These are phyloP conservation scores for Colossoma macropomum DNA, from an alignment of 2,113 vertebrate species.

Conservation along the genomic window DNA sequence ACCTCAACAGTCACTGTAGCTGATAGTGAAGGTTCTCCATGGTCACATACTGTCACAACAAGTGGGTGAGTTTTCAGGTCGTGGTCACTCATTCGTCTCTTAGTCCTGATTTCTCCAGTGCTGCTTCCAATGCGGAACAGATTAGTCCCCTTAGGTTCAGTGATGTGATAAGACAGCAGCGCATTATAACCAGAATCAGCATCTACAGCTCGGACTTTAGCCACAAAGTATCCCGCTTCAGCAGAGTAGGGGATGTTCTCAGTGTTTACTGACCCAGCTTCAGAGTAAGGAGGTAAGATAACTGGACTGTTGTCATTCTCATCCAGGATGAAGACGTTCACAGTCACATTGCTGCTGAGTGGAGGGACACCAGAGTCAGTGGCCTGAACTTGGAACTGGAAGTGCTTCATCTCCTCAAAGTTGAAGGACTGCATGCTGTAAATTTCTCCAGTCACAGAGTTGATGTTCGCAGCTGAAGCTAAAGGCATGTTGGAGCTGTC, in stretches of 20 bases:
- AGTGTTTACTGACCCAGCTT: constrained; percentile 72
- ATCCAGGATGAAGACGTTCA: constrained; percentile 48
- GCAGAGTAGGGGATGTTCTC: constrained; percentile 77
- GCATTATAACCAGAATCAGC: constrained; percentile 62
- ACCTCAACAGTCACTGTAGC: constrained; percentile 73
- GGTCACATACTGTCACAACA: constrained; percentile 77
- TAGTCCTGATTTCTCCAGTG: constrained; percentile 65
- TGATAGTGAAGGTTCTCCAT: constrained; percentile 76
- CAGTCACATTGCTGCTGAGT: constrained; percentile 48
- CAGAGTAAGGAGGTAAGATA: constrained; percentile 71
- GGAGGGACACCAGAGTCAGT: constrained; percentile 44
- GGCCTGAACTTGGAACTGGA: constrained; percentile 42
- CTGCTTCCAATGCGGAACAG: constrained; percentile 63
- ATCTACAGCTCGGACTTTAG: constrained; percentile 59
- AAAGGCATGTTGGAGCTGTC: constrained; percentile 67
- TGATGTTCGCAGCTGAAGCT: constrained; percentile 75
- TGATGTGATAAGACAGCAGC: constrained; percentile 56
- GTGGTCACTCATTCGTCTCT: constrained; percentile 71
- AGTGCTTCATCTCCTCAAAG: constrained; percentile 57
- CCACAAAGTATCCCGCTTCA: constrained; percentile 73
- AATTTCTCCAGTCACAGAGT: constrained; percentile 66
- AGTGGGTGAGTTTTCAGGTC: constrained; percentile 79
- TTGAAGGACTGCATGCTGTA: constrained; percentile 67
- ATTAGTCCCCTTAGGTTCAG: constrained; percentile 53
- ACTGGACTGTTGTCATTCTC: constrained; percentile 78